These are phyloP conservation scores for Neolamprologus variostigma DNA, from an alignment of 2,113 vertebrate genomes.

Conservation along the genomic window DNA sequence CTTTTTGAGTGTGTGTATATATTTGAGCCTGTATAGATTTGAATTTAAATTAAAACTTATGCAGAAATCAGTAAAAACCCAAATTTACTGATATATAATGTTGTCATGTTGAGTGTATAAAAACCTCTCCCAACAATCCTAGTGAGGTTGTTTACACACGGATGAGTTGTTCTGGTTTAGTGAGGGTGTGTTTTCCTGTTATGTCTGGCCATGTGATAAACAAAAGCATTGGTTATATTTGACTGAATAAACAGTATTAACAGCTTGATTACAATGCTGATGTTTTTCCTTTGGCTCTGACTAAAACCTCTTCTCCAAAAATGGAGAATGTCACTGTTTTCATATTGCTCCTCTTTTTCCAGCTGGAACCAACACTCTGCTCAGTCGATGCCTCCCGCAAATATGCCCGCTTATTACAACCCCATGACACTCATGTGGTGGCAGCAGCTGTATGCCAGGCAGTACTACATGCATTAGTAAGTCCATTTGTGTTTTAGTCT, in stretches of 20 bases:
- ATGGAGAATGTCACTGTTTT: not conserved
- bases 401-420: constrained; percentile 76
- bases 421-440: constrained; percentile 87
- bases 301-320: not conserved
- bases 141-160: not conserved
- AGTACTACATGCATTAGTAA: constrained; percentile 94
- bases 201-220: not conserved
- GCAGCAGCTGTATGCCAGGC: constrained; percentile 89
- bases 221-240: not conserved
- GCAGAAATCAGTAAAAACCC: not conserved
- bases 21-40: not conserved
- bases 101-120: not conserved
- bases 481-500: constrained; percentile 31
- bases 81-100: not conserved
- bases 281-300: not conserved
- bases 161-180: not conserved
- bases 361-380: constrained; percentile 70
- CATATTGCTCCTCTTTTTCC: not conserved
- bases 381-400: constrained; percentile 59
- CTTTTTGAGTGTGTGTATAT: not conserved
- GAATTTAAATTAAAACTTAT: not conserved
- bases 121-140: not conserved
- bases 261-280: not conserved
- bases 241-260: not conserved
- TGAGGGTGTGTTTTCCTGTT: not conserved